A percentile compares a stretch with the other conserved stretches of the same genome.
Conservation (phyloP, 2,888 invertebrate species). For the Ophioninae sp. region DNA sequence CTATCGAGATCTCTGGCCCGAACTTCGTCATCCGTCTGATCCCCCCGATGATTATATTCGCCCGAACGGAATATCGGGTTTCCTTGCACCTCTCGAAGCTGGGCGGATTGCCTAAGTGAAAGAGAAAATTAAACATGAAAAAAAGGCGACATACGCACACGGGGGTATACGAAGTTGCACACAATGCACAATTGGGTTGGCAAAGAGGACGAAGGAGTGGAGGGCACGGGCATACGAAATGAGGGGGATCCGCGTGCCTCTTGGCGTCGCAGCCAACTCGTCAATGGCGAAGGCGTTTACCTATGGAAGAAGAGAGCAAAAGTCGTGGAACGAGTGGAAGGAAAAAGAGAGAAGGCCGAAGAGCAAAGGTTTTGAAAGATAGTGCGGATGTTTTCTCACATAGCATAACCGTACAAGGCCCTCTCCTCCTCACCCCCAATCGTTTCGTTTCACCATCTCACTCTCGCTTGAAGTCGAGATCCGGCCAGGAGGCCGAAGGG, state of each 20-base stretch:
- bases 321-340: background rate
- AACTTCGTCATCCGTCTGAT: no score
- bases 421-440: background rate
- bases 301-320: slow-evolving; percentile 34
- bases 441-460: no score
- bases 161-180: no score
- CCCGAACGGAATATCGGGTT: no score
- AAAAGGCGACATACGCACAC: slow-evolving; percentile 12
- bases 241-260: slow-evolving; percentile 48
- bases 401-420: slow-evolving; percentile 18
- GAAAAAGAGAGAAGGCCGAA: slow-evolving; percentile 8
- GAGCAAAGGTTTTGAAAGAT: slow-evolving; percentile 48
- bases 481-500: slow-evolving; percentile 7
- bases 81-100: no score
- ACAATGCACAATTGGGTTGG: slow-evolving; percentile 27
- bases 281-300: slow-evolving; percentile 48
- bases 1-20: no score
- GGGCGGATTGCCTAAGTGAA: background rate
- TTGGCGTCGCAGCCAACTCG: slow-evolving; percentile 60
- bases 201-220: background rate
- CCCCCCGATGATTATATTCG: no score
- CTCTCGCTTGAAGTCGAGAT: slow-evolving; percentile 32
- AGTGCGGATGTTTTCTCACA: slow-evolving; percentile 42
- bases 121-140: background rate
- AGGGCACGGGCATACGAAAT: background rate